Base-by-base conservation (phyloP, 2,113 vertebrate genomes). In the Rhinolophus sinicus region DNA sequence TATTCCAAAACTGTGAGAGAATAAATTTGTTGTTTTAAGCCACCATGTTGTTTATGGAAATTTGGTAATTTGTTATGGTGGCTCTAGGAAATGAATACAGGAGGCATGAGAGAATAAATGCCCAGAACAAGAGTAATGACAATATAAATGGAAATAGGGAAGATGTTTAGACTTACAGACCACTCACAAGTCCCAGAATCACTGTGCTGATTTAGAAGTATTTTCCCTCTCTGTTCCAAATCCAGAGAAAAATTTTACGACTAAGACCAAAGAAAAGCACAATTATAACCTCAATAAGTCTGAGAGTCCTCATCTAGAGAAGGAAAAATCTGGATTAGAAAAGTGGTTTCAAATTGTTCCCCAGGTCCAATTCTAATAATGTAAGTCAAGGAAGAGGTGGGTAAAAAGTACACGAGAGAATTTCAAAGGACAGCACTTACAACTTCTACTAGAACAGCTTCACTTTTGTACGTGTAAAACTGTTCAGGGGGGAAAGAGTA, bases 221-320 rank as follows among this genome's bases (percentile, higher is more conserved):
- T 35, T 87, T 91, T 40, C 86, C 80, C 47, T 86, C 22, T 75
- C 18, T 87, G 13, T 75, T 87, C 56, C 33, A 92, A 92, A 95
- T 69, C 69, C 58, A 81, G 15, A 67, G 33, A 82, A 88, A 30
- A 73, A 56, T 50, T 76, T 83, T 47, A 88, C 9, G 11, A 50
- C 87, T 75, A 88, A 52, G 44, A 78, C 19, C 14, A 88, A 92
- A 82, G 26, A 75, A 65, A 76, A 82, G 14, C 24, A 65, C 26
- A 28, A 67, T 75, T 83, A 67, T 4, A 76, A 95, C 11, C 11
- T 60, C 18, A 35, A 65, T 16, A 58, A 58, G 26, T 47, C 40
- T 76, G 54, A 38, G 8, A 75, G 58, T 92, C 19, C 19, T 87
- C 54, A 38, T 67, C 50, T 40, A 83, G 38, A 40, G 38, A 82